Evolutionary conservation across 2,888 invertebrate genomes (phyloP), one percentile per base, ranked within the genome.

Genomic region (Koerneria pararmatus): DNA sequence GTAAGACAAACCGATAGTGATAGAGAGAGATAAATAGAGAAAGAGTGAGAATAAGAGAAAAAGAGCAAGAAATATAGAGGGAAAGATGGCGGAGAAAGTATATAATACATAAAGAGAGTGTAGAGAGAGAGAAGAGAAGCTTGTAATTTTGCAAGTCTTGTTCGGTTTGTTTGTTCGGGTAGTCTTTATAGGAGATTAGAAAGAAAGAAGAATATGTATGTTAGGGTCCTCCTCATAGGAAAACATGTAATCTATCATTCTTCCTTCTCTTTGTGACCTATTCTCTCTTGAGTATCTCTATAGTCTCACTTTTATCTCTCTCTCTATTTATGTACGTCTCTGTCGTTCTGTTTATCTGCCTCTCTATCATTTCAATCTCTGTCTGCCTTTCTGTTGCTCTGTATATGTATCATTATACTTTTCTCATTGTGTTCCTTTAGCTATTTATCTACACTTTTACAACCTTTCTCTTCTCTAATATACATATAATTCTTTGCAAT

Each of bases 51-150:
- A 24, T 8, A 15, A 53, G 53, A 53, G 53, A 53, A 22, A 24
- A 22, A 53, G 53, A 53, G 22, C 15, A 22, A 22, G 53, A 53
- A 24, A 53, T 8, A n/a, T 15, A 11, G n/a, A 41, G 11, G n/a
- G 46, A n/a, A n/a, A 41, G 11, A n/a, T 15, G 11, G 46, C 46
- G 11, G 11, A 41, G 46, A 41, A 11, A 41, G 11, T 11, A n/a
- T 41, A 11, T 41, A 15, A 15, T n/a, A 15, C 46, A 41, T 41
- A 15, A 41, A 22, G 53, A 53, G 22, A 24, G 22, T 8, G 22
- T 11, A 53, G 53, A n/a, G 53, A 53, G 53, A 53, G 53, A 8
- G 53, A 15, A n/a, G n/a, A n/a, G n/a, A n/a, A n/a, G n/a, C n/a
- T n/a, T n/a, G n/a, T n/a, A n/a, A n/a, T n/a, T n/a, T n/a, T n/a